These are phyloP conservation scores for Xenopus tropicalis DNA, from an alignment of 2,113 vertebrate species.

Conservation along the genomic window DNA sequence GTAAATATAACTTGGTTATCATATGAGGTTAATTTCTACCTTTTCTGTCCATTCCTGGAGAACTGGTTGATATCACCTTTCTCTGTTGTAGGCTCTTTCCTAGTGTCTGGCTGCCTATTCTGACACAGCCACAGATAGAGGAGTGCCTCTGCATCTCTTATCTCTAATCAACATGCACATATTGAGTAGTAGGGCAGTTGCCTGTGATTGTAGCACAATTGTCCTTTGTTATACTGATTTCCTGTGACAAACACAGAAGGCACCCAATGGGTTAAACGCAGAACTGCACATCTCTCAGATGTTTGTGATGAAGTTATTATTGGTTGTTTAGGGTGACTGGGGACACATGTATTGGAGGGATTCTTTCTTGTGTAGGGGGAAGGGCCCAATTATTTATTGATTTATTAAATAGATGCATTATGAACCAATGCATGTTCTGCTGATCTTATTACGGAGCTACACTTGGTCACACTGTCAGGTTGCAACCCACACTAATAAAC, in stretches of 20 bases:
- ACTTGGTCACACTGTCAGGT: slow-evolving; percentile 24
- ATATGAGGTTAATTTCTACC: too few relatives aligned
- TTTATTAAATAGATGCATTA: slow-evolving; percentile 43
- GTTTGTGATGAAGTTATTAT: slow-evolving; percentile 7
- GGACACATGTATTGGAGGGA: background rate
- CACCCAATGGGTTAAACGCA: slow-evolving; percentile 12
- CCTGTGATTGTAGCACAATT: slow-evolving; percentile 9
- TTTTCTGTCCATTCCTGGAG: too few relatives aligned
- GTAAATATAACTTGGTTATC: too few relatives aligned
- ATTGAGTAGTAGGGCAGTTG: slow-evolving; percentile 19
- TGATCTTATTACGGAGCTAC: slow-evolving; percentile 6
- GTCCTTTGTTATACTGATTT: background rate
- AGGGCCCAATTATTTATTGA: slow-evolving; percentile 34
- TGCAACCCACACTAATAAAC: slow-evolving; percentile 29
- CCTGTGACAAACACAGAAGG: background rate
- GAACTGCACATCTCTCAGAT: background rate
- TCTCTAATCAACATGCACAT: slow-evolving; percentile 35
- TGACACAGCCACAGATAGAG: slow-evolving; percentile 35
- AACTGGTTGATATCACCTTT: too few relatives aligned
- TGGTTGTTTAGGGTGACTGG: slow-evolving; percentile 12
- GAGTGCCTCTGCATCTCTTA: slow-evolving; percentile 39
- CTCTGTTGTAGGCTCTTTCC: too few relatives aligned
- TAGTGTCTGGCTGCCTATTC: slow-evolving; percentile 14
- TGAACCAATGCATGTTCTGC: slow-evolving; percentile 34
- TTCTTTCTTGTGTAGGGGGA: slow-evolving; percentile 2